A percentile compares a stretch with the other conserved stretches of the same genome.
phyloP scores from a whole-genome alignment of 2,888 invertebrate genomes.

The Rotaria macrura region DNA sequence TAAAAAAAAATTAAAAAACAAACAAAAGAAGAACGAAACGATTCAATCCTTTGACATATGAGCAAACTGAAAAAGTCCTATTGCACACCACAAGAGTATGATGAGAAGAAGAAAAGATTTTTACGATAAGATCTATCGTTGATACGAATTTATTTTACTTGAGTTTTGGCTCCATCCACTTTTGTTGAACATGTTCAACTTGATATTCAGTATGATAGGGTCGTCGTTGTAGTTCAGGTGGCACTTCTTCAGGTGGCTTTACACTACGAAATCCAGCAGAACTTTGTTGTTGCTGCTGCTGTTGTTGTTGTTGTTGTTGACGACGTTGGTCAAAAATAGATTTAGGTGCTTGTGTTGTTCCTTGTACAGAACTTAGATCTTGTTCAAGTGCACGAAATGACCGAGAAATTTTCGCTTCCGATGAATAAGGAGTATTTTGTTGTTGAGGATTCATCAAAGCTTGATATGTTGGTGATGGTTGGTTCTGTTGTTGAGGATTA shows the following conservation, averaged over 20 bases:
- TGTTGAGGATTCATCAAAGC: neutral
- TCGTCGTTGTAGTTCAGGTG: conserved; percentile 27
- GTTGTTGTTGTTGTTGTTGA: neutral
- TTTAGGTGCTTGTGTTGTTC: conserved; percentile 24
- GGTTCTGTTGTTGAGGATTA: neutral
- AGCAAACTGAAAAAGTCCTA: neutral
- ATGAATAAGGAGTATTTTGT: neutral
- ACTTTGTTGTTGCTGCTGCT: neutral
- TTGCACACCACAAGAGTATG: neutral
- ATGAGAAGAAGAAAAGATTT: too few relatives aligned
- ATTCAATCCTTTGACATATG: neutral
- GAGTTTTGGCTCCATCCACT: conserved; percentile 32
- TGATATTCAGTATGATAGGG: conserved; percentile 26
- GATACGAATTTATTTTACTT: neutral
- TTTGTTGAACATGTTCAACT: conserved; percentile 30
- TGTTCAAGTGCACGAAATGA: conserved; percentile 20
- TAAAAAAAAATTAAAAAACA: neutral
- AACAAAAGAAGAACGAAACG: neutral
- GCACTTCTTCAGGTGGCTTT: conserved; percentile 1
- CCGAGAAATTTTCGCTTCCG: conserved; percentile 23
- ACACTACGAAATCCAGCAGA: neutral
- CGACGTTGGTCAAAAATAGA: neutral
- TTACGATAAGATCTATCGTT: neutral
- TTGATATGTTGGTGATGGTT: neutral
- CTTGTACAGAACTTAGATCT: neutral